Conservation (phyloP, 2,113 vertebrate species). For the Sceloporus tristichus region DNA sequence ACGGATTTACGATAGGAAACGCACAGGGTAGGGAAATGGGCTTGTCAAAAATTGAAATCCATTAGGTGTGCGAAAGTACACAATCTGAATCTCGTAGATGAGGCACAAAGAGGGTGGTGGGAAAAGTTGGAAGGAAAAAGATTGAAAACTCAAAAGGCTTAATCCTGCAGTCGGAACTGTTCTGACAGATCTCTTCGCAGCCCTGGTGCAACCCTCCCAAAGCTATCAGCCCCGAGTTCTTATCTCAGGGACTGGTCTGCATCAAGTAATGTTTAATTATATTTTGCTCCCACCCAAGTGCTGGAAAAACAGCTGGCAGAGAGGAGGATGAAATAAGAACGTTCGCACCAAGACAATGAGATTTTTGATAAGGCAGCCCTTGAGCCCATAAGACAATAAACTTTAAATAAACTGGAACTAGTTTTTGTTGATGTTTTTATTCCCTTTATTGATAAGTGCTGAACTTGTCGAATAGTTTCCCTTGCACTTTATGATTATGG, state of each 20-base stretch:
- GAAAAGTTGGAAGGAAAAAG: constrained; percentile 9
- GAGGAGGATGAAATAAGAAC: neutral
- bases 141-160: neutral
- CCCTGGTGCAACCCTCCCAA: neutral
- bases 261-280: neutral
- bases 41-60: constrained; percentile 70
- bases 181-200: constrained; percentile 17
- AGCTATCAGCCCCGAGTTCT: constrained; percentile 13
- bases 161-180: neutral
- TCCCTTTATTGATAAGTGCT: neutral
- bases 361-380: neutral
- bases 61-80: constrained; percentile 58
- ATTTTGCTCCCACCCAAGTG: too few species aligned
- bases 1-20: constrained; percentile 68
- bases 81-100: constrained; percentile 39
- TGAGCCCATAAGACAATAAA: neutral
- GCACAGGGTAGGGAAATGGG: constrained; percentile 55
- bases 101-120: constrained; percentile 28
- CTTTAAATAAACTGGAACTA: neutral
- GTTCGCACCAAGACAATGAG: neutral
- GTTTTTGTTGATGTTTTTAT: neutral
- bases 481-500: too few species aligned
- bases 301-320: neutral
- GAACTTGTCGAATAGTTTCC: neutral
- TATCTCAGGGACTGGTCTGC: neutral